Percentiles rank a stretch among this genome's conserved stretches.
These are phyloP conservation scores for Anas bernieri DNA, from an alignment of 2,797 vertebrate species.

Conservation along the genomic window DNA sequence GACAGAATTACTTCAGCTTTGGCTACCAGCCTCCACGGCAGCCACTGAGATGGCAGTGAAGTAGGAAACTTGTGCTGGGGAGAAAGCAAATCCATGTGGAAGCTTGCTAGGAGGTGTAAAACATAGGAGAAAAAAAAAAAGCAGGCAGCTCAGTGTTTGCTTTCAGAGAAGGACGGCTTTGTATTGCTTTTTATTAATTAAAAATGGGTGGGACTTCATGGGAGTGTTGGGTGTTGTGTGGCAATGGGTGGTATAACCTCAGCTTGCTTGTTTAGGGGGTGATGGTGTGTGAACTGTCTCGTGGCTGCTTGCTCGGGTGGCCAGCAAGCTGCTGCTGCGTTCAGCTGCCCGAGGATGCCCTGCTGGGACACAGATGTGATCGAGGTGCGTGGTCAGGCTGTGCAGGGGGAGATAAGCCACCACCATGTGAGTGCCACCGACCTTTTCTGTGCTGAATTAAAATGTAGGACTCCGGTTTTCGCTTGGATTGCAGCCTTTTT, in stretches of 20 bases:
- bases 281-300: background rate
- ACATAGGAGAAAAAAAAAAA: background rate
- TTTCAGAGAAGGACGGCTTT: background rate
- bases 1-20: background rate
- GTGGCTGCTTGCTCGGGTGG: background rate
- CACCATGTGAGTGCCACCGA: background rate
- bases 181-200: background rate
- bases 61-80: background rate
- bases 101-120: background rate
- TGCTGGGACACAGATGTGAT: background rate
- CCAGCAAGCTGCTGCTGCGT: background rate
- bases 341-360: background rate
- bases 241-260: background rate
- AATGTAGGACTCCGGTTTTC: background rate
- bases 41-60: background rate
- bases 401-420: background rate
- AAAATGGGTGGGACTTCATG: background rate
- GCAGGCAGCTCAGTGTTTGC: background rate
- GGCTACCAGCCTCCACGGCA: background rate
- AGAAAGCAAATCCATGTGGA: background rate
- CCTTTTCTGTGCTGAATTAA: background rate
- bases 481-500: background rate
- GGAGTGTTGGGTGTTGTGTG: constrained; percentile 10
- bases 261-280: background rate
- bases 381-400: background rate